Conservation (phyloP, 2,113 vertebrate species). For the Boleophthalmus pectinirostris region DNA sequence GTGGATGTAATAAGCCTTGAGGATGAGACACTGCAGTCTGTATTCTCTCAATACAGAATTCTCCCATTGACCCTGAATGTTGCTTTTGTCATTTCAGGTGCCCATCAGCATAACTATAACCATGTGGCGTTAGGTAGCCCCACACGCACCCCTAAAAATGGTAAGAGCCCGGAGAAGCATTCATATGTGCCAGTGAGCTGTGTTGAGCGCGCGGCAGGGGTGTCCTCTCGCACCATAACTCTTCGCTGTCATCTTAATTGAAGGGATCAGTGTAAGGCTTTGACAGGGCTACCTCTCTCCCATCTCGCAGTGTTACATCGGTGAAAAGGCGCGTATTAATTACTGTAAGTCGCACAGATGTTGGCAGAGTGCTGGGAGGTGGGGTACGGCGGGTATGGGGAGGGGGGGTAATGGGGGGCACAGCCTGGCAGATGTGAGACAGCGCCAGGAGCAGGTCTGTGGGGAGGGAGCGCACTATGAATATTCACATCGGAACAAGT, state of each 20-base stretch:
- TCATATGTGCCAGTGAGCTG: constrained; percentile 8
- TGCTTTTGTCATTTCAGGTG: constrained; percentile 87
- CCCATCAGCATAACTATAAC: constrained; percentile 94
- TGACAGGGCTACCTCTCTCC: constrained; percentile 30
- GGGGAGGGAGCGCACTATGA: constrained; percentile 15
- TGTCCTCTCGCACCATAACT: background rate
- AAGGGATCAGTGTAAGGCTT: constrained; percentile 19
- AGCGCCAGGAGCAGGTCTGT: constrained; percentile 14
- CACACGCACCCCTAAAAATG: constrained; percentile 92
- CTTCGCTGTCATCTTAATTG: background rate
- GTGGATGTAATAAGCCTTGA: background rate
- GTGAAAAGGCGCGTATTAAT: constrained; percentile 29
- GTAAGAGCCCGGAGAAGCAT: constrained; percentile 78
- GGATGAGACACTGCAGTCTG: constrained; percentile 21
- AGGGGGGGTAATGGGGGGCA: background rate
- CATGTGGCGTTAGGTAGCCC: constrained; percentile 91
- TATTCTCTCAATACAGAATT: constrained; percentile 37
- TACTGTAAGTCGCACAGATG: constrained; percentile 27
- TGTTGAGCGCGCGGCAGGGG: constrained; percentile 20
- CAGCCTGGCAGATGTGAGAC: constrained; percentile 29
- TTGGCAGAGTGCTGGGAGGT: constrained; percentile 19
- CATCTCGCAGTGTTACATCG: background rate
- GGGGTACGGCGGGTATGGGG: background rate
- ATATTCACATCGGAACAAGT: constrained; percentile 27
- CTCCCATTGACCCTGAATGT: constrained; percentile 58